These are phyloP conservation scores for Kryptolebias marmoratus DNA, from an alignment of 2,113 vertebrate species.

Conservation along the genomic window DNA sequence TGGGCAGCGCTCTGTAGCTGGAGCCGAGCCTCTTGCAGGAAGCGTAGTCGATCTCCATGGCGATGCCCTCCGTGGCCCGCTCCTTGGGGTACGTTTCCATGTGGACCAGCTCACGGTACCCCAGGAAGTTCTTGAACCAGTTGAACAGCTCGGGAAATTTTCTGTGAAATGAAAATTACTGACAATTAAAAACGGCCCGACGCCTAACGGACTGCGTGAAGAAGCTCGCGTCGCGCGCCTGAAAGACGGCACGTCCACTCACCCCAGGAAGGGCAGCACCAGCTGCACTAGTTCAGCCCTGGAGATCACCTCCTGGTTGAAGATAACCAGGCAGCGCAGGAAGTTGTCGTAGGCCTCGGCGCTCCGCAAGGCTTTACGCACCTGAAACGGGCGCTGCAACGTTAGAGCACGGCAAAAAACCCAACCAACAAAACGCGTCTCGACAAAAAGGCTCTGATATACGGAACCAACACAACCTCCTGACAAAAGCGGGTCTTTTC, in stretches of 20 bases:
- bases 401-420: not conserved
- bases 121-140: constrained; percentile 99
- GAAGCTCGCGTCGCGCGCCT: fast-evolving
- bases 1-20: constrained; percentile 96
- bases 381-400: constrained; percentile 71
- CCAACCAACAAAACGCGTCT: no score
- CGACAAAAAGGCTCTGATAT: no score
- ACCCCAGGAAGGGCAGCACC: constrained; percentile 96
- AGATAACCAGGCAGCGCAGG: constrained; percentile 97
- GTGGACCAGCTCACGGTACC: constrained; percentile 93
- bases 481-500: no score
- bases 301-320: constrained; percentile 98
- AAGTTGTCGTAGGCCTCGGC: constrained; percentile 96
- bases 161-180: constrained; percentile 64
- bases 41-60: constrained; percentile 99
- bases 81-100: constrained; percentile 96
- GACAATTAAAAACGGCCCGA: not conserved
- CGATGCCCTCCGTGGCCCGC: constrained; percentile 95
- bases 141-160: constrained; percentile 98
- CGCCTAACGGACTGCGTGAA: no score
- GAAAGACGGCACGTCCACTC: constrained; percentile 44
- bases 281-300: constrained; percentile 95
- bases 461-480: no score
- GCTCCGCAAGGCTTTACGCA: constrained; percentile 94
- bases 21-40: constrained; percentile 97